Evolutionary conservation across 2,888 invertebrate genomes (phyloP).

Genomic region (Cylloceria caligata): DNA sequence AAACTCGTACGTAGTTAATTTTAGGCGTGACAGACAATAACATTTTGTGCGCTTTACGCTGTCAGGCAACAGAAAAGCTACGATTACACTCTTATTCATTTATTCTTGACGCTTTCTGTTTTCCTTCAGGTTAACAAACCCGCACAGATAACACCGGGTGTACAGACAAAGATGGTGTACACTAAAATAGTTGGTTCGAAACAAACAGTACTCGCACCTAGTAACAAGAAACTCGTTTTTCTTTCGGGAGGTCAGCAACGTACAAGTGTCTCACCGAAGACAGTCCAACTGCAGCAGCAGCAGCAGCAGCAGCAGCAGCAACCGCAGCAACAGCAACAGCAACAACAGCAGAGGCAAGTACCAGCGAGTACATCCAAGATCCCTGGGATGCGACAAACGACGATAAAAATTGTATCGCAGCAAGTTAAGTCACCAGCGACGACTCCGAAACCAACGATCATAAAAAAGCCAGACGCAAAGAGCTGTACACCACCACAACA

Average conservation of each 20-base stretch:
- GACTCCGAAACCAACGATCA: constrained; percentile 73
- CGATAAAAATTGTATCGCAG: constrained; percentile 83
- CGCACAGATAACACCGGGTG: constrained; percentile 69
- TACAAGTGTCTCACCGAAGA: constrained; percentile 61
- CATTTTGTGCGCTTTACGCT: neutral
- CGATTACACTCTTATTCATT: neutral
- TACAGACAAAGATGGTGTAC: constrained; percentile 78
- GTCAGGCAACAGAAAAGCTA: neutral
- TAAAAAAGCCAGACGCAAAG: constrained; percentile 82
- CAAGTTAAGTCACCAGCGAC: constrained; percentile 70
- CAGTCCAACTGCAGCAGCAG: constrained; percentile 60
- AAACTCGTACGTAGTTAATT: constrained; percentile 49
- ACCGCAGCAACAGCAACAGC: too few relatives aligned
- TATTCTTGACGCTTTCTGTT: constrained; percentile 14
- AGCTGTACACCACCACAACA: constrained; percentile 73
- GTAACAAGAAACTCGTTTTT: constrained; percentile 79
- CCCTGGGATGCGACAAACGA: constrained; percentile 84
- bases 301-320: constrained; percentile 45
- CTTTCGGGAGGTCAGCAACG: constrained; percentile 73
- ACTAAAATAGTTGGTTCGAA: constrained; percentile 80
- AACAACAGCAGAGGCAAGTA: constrained; percentile 49
- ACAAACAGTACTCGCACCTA: constrained; percentile 79
- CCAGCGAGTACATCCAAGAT: constrained; percentile 65
- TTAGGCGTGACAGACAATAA: neutral
- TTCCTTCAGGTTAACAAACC: constrained; percentile 69